These are phyloP conservation scores for Gryllus longicercus DNA, from an alignment of 2,888 invertebrate genomes.

Conservation along the genomic window DNA sequence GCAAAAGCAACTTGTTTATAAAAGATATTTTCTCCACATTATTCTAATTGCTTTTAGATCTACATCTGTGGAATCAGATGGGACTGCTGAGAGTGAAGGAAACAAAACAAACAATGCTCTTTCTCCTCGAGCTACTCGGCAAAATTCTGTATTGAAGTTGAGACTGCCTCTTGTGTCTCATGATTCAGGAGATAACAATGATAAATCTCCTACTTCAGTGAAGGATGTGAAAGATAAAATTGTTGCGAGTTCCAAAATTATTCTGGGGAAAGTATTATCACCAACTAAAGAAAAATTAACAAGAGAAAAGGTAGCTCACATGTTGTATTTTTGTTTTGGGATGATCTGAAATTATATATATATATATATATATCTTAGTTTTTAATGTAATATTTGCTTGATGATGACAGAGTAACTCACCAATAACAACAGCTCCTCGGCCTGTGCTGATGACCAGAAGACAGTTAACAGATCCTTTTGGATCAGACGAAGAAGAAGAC, in stretches of 20 bases:
- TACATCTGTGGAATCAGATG: constrained; percentile 38
- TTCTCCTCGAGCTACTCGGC: constrained; percentile 27
- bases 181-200: constrained; percentile 47
- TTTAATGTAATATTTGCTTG: neutral
- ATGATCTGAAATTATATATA: neutral
- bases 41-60: constrained; percentile 40
- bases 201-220: constrained; percentile 54
- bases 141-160: constrained; percentile 36
- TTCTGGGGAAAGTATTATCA: constrained; percentile 72
- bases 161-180: constrained; percentile 37
- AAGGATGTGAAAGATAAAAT: constrained; percentile 70
- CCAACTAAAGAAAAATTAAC: constrained; percentile 64
- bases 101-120: constrained; percentile 25
- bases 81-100: constrained; percentile 31
- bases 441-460: constrained; percentile 74
- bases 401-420: constrained; percentile 47
- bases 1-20: constrained; percentile 32
- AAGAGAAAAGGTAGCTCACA: constrained; percentile 47
- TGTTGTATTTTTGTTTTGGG: neutral
- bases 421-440: constrained; percentile 45
- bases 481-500: constrained; percentile 78
- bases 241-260: constrained; percentile 65
- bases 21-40: constrained; percentile 42
- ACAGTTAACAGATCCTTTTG: constrained; percentile 84
- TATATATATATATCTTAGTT: neutral